Conservation (phyloP, 2,797 vertebrate genomes). For the Aphelocoma californica region DNA sequence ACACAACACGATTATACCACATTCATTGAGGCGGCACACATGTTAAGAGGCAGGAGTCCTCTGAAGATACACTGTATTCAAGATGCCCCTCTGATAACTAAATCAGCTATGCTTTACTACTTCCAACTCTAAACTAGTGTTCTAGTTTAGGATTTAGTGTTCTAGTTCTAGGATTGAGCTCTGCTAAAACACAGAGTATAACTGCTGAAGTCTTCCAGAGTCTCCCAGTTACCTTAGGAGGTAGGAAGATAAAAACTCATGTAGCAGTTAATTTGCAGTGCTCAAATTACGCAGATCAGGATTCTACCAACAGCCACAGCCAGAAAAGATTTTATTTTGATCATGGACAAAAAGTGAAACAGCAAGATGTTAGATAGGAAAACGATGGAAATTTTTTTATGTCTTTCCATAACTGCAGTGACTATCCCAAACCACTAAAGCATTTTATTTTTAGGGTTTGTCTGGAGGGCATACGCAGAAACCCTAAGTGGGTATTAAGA, state of each 20-base stretch:
- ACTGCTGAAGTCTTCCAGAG: neutral
- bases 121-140: neutral
- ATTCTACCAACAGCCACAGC: neutral
- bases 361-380: neutral
- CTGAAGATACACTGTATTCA: neutral
- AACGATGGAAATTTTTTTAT: neutral
- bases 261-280: neutral
- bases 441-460: neutral
- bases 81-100: neutral
- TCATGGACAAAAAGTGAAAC: neutral
- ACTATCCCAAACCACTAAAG: neutral
- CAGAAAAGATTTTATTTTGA: neutral
- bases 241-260: neutral
- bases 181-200: neutral
- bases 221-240: neutral
- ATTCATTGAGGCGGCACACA: rapidly evolving
- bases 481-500: neutral
- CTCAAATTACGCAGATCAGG: neutral
- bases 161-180: neutral
- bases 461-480: neutral
- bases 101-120: neutral
- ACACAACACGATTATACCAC: neutral
- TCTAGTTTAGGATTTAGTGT: too few relatives aligned
- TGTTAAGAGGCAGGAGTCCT: neutral
- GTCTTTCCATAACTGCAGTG: neutral